A percentile compares a stretch with the other conserved stretches of the same genome.
These are phyloP conservation scores for Petroica traversi DNA, from an alignment of 2,113 vertebrate genomes.

Conservation along the genomic window DNA sequence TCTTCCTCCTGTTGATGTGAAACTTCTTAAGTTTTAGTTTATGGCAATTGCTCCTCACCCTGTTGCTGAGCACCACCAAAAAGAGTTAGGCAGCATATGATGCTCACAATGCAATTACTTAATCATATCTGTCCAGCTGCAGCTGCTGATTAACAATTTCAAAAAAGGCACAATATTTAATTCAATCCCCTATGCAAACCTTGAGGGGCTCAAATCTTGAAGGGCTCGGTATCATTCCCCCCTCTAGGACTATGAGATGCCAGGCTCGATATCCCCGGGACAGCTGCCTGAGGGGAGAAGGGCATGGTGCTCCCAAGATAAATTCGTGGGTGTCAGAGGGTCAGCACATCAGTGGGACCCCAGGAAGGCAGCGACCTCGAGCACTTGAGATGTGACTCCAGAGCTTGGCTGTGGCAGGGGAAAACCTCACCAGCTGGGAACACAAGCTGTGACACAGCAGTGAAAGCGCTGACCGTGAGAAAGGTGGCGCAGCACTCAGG, in stretches of 20 bases:
- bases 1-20: not conserved
- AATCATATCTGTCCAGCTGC: not conserved
- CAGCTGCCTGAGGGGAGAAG: no score
- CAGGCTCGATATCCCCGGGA: fast-evolving
- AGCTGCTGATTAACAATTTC: not conserved
- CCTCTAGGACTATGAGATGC: not conserved
- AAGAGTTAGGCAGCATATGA: no score
- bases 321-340: fast-evolving
- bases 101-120: not conserved
- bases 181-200: not conserved
- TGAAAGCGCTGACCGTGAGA: fast-evolving
- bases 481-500: not conserved
- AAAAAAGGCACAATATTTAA: not conserved
- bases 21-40: not conserved
- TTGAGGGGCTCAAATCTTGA: not conserved
- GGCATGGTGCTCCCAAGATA: no score
- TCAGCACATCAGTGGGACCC: not conserved
- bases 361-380: fast-evolving
- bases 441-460: fast-evolving
- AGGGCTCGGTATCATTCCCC: not conserved
- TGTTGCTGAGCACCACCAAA: fast-evolving
- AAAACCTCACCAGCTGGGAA: fast-evolving
- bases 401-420: not conserved
- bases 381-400: fast-evolving
- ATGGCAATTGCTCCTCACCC: not conserved